These are phyloP conservation scores for Octonoba sinensis DNA, from an alignment of 2,888 invertebrate genomes.

Conservation along the genomic window DNA sequence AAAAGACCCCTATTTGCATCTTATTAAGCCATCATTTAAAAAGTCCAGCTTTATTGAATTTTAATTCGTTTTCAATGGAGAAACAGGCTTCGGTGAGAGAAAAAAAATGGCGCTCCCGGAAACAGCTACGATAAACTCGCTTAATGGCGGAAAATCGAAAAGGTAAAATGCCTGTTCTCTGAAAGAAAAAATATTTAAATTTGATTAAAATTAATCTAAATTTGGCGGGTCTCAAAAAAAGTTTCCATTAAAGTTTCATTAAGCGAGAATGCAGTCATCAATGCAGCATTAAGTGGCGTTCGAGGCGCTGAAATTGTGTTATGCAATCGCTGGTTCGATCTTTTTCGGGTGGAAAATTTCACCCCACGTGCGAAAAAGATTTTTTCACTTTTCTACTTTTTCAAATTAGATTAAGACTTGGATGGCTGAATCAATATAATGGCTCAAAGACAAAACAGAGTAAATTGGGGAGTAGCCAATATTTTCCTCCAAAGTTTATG, in stretches of 20 bases:
- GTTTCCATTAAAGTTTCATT: constrained; percentile 51
- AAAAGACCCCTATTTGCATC: constrained; percentile 5
- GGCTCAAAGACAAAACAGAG: too few relatives aligned
- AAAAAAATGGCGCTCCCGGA: neutral
- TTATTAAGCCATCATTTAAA: constrained; percentile 11
- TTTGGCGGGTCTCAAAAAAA: constrained; percentile 14
- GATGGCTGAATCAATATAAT: too few relatives aligned
- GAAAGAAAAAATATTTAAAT: neutral
- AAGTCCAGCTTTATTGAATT: constrained; percentile 8
- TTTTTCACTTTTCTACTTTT: too few relatives aligned
- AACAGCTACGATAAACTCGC: constrained; percentile 1
- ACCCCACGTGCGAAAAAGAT: too few relatives aligned
- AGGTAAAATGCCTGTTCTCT: too few relatives aligned
- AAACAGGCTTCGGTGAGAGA: neutral
- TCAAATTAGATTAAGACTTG: too few relatives aligned
- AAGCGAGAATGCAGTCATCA: constrained; percentile 33
- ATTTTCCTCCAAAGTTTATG: too few relatives aligned
- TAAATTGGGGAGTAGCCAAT: too few relatives aligned
- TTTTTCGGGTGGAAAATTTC: too few relatives aligned
- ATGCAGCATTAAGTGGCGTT: constrained; percentile 22
- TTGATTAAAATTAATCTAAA: constrained; percentile 34
- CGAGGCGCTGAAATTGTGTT: too few relatives aligned
- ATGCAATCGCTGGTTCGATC: too few relatives aligned
- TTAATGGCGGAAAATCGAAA: neutral
- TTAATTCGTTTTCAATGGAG: constrained; percentile 34